Base-by-base conservation (phyloP, 2,888 invertebrate genomes). In the Trissolcus japonicus region DNA sequence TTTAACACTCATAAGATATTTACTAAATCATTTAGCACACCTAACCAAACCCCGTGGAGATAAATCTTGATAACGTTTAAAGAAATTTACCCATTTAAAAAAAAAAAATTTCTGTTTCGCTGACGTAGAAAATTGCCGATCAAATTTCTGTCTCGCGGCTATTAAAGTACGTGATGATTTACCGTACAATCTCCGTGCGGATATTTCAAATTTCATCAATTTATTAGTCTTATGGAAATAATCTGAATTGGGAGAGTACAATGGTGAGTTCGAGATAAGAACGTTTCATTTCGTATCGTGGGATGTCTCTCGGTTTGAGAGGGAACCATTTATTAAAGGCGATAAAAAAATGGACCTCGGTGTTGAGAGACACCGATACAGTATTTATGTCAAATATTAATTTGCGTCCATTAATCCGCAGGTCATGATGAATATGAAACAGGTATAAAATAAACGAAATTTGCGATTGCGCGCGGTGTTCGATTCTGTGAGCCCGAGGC, bases 401-500 rank as follows among this genome's bases (percentile, higher is more conserved):
- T 61, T 67, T 60, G 51, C 16, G 19, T 17, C 55, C 56, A 73
- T 73, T 63, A 50, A 73, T 54, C 60, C 55, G 35, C 48, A 11
- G 53, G 57, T 57, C 61, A 55, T 41, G 48, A 56, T 67, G 59
- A 66, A 67, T 67, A 61, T 62, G 46, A 62, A 71, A 57, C 43
- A 25, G 71, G 14, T 16, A 57, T 71, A 63, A 75, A 75, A 68
- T 68, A 62, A 74, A 67, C 67, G 67, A 61, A 67, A 62, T 67
- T 74, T 67, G 50, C 40, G 66, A 74, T 67, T 35, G 35, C 61
- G 46, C 17, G 21, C 55, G 57, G 59, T 35, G 56, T 55, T 61
- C 50, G 67, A 75, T 46, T 68, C 61, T 50, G 66, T 67, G 79
- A 79, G 80, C 78, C 81, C 74, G 79, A 73, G 84, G 83, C 84